phyloP scores from a whole-genome alignment of 1,140 invertebrate species.

The Bombus huntii region DNA sequence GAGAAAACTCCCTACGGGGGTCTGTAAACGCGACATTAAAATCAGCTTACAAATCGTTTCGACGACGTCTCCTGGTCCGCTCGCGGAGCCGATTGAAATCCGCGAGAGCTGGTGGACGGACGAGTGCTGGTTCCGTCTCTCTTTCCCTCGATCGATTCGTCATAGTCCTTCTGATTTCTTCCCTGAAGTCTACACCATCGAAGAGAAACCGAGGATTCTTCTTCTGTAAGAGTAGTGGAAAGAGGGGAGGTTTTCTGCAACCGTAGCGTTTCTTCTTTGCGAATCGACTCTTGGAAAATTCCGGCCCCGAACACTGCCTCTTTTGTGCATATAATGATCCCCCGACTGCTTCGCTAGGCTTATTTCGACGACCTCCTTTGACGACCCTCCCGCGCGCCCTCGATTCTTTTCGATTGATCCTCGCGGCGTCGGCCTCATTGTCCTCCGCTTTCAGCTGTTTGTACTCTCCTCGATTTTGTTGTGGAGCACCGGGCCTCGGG shows the following conservation, averaged over 20 bases:
- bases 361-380: constrained; percentile 53
- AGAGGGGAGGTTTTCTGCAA: constrained; percentile 62
- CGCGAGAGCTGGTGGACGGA: constrained; percentile 52
- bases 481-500: neutral
- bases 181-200: constrained; percentile 7
- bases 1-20: constrained; percentile 41
- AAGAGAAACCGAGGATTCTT: neutral
- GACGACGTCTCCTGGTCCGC: constrained; percentile 61
- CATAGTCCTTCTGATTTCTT: constrained; percentile 23
- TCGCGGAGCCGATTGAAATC: constrained; percentile 62
- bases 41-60: constrained; percentile 74
- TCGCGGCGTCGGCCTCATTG: constrained; percentile 19
- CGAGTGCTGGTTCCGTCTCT: constrained; percentile 24
- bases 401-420: constrained; percentile 33
- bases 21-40: constrained; percentile 75
- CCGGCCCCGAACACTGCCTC: constrained; percentile 16
- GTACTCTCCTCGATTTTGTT: constrained; percentile 26
- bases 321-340: constrained; percentile 52
- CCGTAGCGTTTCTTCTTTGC: constrained; percentile 57
- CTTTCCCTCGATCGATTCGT: constrained; percentile 18
- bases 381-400: constrained; percentile 3
- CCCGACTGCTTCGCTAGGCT: constrained; percentile 35
- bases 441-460: constrained; percentile 34
- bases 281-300: constrained; percentile 55
- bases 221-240: neutral